Base-by-base conservation (phyloP, 2,113 vertebrate species). In the Saimiri boliviensis region DNA sequence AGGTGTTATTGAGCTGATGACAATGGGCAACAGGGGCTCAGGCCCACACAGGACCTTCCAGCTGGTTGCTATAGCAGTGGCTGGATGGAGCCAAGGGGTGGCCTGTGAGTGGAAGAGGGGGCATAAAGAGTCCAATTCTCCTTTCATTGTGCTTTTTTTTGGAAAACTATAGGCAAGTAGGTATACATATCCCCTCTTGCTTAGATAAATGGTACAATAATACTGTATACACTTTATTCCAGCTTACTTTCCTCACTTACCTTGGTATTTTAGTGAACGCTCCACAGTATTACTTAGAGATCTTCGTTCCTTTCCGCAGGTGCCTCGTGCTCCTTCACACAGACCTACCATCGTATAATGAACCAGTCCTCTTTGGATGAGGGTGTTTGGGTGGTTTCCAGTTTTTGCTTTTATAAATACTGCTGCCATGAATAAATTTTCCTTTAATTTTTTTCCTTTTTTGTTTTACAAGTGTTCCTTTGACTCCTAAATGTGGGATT, bases 201-300 rank as follows among this genome's bases (percentile, higher is more conserved):
- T 88, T 60, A 95, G 79, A 81, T n/a, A 93, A 96, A 70, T 40
- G 37, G 49, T 52, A 70, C 66, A 90, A n/a, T 83, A 74, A 45
- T 42, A 40, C 54, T 71, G 17, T 32, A 32, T 8, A n/a, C 42
- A 32, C 25, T 32, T 81, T 91, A 19, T 82, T 60, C 23, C 19
- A 68, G 10, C 21, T 52, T 49, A 52, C 49, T 89, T 93, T 92
- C n/a, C 60, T 82, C 40, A 52, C 25, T 95, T 83, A 35, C 32
- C 32, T 37, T 49, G 4, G 7, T 88, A 4, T 73, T 70, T 52
- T 73, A 68, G 32, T 9, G 49, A 52, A 23, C 40, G 66, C 3
- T 8, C 19, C 81, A 70, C 14, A 40, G 30, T 2, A 71, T 73
- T 27, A 73, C 82, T 27, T 32, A 20, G 45, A 92, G 25, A 19